Conservation (phyloP, 2,888 invertebrate species). For the Adelphocoris suturalis region DNA sequence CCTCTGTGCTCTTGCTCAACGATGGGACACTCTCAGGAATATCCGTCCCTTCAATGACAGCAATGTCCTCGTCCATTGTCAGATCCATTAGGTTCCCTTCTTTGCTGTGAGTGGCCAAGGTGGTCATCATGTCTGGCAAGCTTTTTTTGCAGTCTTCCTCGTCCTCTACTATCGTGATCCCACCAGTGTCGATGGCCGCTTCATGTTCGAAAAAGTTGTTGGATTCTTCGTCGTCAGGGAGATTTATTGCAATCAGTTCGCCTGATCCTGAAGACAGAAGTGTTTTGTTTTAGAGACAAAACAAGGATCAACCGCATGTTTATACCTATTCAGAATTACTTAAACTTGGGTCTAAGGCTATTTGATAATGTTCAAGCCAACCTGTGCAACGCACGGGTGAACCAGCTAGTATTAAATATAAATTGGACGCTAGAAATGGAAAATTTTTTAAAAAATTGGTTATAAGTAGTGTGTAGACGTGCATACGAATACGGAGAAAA, state of each 20-base stretch:
- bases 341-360: background rate
- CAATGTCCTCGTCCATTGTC: background rate
- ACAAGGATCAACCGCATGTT: too few species aligned
- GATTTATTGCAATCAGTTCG: conserved; percentile 50
- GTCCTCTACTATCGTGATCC: conserved; percentile 82
- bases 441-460: too few species aligned
- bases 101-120: background rate
- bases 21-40: background rate
- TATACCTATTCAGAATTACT: too few species aligned
- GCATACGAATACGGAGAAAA: too few species aligned
- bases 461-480: too few species aligned
- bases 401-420: too few species aligned
- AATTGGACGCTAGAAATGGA: too few species aligned
- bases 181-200: conserved; percentile 80
- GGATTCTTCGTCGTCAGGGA: conserved; percentile 70
- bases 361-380: too few species aligned
- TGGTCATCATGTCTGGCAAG: background rate
- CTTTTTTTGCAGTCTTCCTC: background rate
- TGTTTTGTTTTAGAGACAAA: too few species aligned
- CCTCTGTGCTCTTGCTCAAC: background rate
- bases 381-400: too few species aligned
- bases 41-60: background rate
- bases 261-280: conserved; percentile 14
- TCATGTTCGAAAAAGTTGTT: conserved; percentile 65
- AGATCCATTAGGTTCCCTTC: background rate